Evolutionary conservation across 2,797 vertebrate species (phyloP), one percentile per base, ranked within the genome.

Genomic region (Mareca penelope): DNA sequence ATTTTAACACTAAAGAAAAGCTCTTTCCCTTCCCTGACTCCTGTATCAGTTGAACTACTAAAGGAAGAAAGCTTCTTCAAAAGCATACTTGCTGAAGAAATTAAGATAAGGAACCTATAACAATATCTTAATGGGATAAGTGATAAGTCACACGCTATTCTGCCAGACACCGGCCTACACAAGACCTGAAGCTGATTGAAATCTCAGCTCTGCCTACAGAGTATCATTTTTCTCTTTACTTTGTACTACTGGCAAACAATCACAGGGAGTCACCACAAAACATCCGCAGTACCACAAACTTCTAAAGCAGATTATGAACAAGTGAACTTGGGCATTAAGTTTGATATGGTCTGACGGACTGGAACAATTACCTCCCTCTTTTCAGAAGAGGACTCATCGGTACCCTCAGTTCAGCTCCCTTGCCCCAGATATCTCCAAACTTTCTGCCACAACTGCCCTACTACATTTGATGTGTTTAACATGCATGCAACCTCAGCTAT

Each of bases 61-160:
- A 93, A 57, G 85, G 40, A 73, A 85, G 50, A 96, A 96, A 95
- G 85, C 78, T 79, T 88, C 95, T 97, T 95, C 91, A 96, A 97
- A 98, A 95, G 80, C 94, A 96, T 89, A 83, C 89, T 92, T 97
- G 94, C 69, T 86, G 80, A 94, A 97, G 85, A 94, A 97, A 93
- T 68, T 80, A 91, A 97, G 97, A 97, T 97, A 98, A 97, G 95
- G 71, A 95, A 95, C 87, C 85, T 91, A 56, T 15, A 96, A 93
- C 19, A 97, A 81, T 92, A 97, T 96, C 96, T 97, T 97, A 97
- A 97, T 91, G 96, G 96, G 56, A 93, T 80, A 93, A 94, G 92
- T 77, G 89, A 96, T 97, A 97, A 95, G 96, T 95, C 91, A 93
- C 95, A 96, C 88, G 96, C 80, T 44, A 46, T 94, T 95, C 95